phyloP scores from a whole-genome alignment of 1,140 invertebrate genomes.

The Teleogryllus occipitalis region DNA sequence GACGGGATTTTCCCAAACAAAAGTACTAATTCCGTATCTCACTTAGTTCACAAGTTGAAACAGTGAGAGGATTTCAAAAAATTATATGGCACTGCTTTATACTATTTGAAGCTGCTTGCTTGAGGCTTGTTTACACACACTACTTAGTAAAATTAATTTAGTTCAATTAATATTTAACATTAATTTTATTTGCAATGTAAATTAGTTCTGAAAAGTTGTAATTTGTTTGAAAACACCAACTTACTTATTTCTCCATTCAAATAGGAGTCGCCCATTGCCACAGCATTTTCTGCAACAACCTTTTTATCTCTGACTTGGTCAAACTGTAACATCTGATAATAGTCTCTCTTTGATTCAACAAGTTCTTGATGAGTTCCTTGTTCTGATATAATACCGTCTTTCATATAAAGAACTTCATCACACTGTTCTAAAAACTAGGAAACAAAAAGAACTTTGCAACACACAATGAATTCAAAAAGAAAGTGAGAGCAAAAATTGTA shows the following conservation, averaged over 20 bases:
- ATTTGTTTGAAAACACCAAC: not conserved
- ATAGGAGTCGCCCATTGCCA: not conserved
- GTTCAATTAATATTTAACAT: too few relatives aligned
- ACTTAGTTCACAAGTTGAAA: too few relatives aligned
- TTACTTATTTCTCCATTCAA: not conserved
- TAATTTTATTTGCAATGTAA: too few relatives aligned
- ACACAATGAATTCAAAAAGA: not conserved
- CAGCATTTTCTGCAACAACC: not conserved
- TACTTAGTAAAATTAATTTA: too few relatives aligned
- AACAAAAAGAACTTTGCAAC: not conserved
- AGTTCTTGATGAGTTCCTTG: conserved; percentile 36
- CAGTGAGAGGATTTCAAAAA: too few relatives aligned
- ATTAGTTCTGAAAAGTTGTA: too few relatives aligned
- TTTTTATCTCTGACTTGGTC: conserved; percentile 19
- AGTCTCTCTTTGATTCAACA: conserved; percentile 32
- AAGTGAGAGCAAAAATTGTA: not conserved
- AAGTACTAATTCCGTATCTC: too few relatives aligned
- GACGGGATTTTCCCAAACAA: too few relatives aligned
- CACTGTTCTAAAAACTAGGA: conserved; percentile 38
- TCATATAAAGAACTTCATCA: conserved; percentile 41
- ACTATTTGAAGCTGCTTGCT: too few relatives aligned
- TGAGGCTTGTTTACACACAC: too few relatives aligned
- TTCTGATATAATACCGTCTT: conserved; percentile 37
- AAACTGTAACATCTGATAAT: conserved; percentile 26
- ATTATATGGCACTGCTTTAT: too few relatives aligned